Percentiles rank a stretch among this genome's conserved stretches.
phyloP scores from a whole-genome alignment of 2,113 vertebrate species.

The Neomonachus schauinslandi region DNA sequence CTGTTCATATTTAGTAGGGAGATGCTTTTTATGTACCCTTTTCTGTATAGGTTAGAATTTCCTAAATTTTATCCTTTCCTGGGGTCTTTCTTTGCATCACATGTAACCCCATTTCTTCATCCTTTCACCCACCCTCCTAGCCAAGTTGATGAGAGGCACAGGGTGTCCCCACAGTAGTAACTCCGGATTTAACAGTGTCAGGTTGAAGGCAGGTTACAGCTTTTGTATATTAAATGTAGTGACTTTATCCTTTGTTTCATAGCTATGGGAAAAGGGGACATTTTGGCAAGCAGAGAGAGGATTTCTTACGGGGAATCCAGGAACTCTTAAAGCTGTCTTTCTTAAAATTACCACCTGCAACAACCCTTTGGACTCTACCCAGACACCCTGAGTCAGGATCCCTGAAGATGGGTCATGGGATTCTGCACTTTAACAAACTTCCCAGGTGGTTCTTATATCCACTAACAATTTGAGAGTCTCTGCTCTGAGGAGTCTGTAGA shows the following conservation, averaged over 20 bases:
- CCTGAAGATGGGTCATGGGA: background rate
- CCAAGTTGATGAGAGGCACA: background rate
- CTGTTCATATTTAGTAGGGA: conserved; percentile 63
- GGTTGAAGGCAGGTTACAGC: background rate
- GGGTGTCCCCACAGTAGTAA: background rate
- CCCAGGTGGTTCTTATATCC: background rate
- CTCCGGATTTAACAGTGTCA: background rate
- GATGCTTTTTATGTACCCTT: conserved; percentile 60
- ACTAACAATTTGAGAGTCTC: background rate
- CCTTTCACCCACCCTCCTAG: background rate
- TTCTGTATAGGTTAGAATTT: conserved; percentile 62
- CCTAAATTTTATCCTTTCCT: background rate
- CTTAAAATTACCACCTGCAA: background rate
- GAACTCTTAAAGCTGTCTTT: background rate
- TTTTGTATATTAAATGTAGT: background rate
- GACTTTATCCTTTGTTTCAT: conserved; percentile 16
- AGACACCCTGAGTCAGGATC: background rate
- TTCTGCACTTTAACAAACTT: background rate
- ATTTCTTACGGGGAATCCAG: background rate
- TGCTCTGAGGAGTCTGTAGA: background rate
- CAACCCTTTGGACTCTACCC: background rate
- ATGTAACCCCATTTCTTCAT: background rate
- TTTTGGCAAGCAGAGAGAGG: conserved; percentile 45
- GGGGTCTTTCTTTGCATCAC: conserved; percentile 30
- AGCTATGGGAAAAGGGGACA: background rate